Conservation (phyloP, 2,888 invertebrate genomes). For the Stenotaenia linearis region DNA sequence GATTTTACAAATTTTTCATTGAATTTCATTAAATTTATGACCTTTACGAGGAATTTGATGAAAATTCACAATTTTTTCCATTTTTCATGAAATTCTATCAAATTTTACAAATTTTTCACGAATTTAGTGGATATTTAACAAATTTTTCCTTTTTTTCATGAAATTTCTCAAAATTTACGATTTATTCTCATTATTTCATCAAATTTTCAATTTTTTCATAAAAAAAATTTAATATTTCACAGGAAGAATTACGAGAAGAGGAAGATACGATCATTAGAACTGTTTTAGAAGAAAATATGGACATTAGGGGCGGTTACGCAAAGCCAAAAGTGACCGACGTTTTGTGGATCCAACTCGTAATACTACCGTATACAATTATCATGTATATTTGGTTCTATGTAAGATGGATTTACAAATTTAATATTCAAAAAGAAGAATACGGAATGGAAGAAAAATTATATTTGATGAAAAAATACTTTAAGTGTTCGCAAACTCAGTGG, state of each 20-base stretch:
- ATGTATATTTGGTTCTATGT: constrained; percentile 67
- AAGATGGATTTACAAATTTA: constrained; percentile 76
- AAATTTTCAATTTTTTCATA: constrained; percentile 37
- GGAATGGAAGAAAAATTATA: constrained; percentile 77
- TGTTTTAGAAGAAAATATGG: constrained; percentile 87
- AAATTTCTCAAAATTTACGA: no score
- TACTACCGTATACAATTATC: constrained; percentile 68
- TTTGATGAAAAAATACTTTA: constrained; percentile 71
- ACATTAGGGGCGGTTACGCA: constrained; percentile 85
- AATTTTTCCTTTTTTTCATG: no score
- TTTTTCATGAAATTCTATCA: no score
- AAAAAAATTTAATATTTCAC: not conserved
- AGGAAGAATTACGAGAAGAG: constrained; percentile 60
- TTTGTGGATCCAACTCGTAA: constrained; percentile 74
- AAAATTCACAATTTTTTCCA: no score
- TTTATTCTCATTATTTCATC: constrained; percentile 34
- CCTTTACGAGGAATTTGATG: no score
- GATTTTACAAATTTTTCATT: no score
- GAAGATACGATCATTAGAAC: constrained; percentile 70
- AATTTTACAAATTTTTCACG: no score
- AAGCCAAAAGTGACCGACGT: constrained; percentile 72
- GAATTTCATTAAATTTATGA: no score
- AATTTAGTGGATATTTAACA: no score
- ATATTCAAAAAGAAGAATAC: constrained; percentile 66
- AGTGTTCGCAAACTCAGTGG: constrained; percentile 51